A percentile compares a stretch with the other conserved stretches of the same genome.
phyloP scores from a whole-genome alignment of 2,113 vertebrate genomes.

The Peucedramus taeniatus region DNA sequence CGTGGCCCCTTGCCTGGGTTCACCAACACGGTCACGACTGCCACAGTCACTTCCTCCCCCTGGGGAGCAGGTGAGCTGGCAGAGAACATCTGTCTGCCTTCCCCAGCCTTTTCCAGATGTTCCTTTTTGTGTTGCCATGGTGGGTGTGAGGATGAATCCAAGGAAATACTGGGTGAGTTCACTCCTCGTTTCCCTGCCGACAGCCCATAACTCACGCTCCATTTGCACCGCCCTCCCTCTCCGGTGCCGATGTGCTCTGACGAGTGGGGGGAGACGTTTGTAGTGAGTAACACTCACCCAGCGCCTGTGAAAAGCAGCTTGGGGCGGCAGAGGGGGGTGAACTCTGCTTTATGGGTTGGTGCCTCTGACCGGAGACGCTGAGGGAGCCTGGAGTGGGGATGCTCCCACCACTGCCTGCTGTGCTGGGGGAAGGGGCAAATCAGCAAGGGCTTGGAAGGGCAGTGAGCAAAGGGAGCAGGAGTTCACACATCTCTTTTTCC shows the following conservation, averaged over 20 bases:
- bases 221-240: conserved; percentile 25
- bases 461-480: not conserved
- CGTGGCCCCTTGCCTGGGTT: not conserved
- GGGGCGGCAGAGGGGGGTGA: not conserved
- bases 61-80: not conserved
- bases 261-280: not conserved
- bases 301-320: not conserved
- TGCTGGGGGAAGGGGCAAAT: not conserved
- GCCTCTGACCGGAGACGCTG: not conserved
- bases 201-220: conserved; percentile 13
- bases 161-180: conserved; percentile 6
- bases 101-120: not conserved
- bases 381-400: not conserved
- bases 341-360: not conserved
- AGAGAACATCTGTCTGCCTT: not conserved
- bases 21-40: not conserved
- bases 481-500: not conserved
- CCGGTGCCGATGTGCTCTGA: not conserved
- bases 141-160: not conserved
- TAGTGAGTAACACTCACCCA: not conserved
- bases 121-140: conserved; percentile 22
- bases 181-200: not conserved
- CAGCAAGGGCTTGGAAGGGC: not conserved
- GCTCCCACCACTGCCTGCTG: not conserved
- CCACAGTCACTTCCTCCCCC: not conserved